A percentile compares a stretch with the other conserved stretches of the same genome.
Conservation (phyloP, 1,140 invertebrate species). For the Araneus ventricosus region DNA sequence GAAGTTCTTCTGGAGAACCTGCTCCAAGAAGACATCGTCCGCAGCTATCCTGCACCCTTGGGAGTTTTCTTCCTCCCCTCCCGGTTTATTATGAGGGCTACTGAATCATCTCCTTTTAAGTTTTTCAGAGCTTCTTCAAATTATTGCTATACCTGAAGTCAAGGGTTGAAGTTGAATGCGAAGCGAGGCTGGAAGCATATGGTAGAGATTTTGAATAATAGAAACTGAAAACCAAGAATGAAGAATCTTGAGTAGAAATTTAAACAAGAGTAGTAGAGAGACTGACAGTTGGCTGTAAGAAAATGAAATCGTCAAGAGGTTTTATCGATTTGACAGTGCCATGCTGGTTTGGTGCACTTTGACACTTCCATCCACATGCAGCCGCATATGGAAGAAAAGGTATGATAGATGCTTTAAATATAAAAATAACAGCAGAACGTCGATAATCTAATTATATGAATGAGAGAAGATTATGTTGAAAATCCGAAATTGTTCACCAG, state of each 20-base stretch:
- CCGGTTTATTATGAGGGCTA: constrained; percentile 32
- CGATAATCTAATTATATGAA: no score
- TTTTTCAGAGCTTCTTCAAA: neutral
- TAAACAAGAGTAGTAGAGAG: neutral
- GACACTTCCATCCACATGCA: neutral
- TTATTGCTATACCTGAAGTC: neutral
- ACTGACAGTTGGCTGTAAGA: neutral
- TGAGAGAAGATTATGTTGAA: no score
- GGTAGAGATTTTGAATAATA: neutral
- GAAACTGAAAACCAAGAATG: neutral
- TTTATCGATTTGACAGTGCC: neutral
- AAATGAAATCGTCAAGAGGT: neutral
- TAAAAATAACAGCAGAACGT: no score
- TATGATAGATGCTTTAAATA: neutral
- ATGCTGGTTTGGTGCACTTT: neutral
- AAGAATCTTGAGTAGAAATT: neutral
- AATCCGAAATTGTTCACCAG: no score
- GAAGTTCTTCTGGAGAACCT: neutral
- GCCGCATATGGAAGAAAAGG: constrained; percentile 39
- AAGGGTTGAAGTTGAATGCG: neutral
- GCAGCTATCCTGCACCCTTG: constrained; percentile 47
- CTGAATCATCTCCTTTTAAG: constrained; percentile 6
- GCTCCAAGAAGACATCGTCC: constrained; percentile 7
- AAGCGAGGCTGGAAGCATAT: neutral
- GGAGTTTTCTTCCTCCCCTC: neutral